Evolutionary conservation across 2,888 invertebrate genomes (phyloP).

Genomic region (Pegoplata infirma): DNA sequence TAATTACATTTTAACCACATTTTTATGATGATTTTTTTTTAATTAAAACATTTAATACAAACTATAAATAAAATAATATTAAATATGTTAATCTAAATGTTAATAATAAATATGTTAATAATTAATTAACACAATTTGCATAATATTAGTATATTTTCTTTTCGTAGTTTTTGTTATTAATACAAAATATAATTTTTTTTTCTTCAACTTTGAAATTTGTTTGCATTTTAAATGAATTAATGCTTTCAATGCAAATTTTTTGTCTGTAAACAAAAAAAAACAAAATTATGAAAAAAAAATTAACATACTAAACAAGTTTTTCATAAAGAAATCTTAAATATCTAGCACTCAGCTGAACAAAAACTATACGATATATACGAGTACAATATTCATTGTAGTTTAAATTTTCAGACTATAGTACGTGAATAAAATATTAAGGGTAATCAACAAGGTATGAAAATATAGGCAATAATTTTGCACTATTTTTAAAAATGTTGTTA

Average conservation of each 20-base stretch:
- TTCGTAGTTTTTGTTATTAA: neutral
- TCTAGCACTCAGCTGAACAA: slow-evolving; percentile 26
- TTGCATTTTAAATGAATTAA: slow-evolving; percentile 46
- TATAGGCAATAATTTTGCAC: too few species aligned
- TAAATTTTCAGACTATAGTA: neutral
- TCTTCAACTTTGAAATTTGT: slow-evolving; percentile 9
- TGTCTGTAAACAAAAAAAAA: too few species aligned
- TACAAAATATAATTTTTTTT: neutral
- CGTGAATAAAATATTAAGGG: too few species aligned
- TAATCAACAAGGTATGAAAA: too few species aligned
- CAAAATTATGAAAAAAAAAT: slow-evolving; percentile 28
- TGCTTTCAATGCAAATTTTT: slow-evolving; percentile 44
- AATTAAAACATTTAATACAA: too few species aligned
- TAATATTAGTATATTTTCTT: neutral
- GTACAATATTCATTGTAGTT: neutral
- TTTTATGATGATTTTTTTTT: neutral
- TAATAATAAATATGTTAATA: slow-evolving; percentile 6
- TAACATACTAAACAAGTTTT: slow-evolving; percentile 57
- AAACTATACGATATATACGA: neutral
- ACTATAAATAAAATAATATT: neutral
- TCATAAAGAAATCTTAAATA: slow-evolving; percentile 46
- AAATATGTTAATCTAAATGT: neutral
- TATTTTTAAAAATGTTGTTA: too few species aligned
- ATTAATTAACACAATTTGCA: slow-evolving; percentile 44
- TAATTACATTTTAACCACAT: too few species aligned